Conservation (phyloP, 2,113 vertebrate species). For the Ramphastos sulfuratus region DNA sequence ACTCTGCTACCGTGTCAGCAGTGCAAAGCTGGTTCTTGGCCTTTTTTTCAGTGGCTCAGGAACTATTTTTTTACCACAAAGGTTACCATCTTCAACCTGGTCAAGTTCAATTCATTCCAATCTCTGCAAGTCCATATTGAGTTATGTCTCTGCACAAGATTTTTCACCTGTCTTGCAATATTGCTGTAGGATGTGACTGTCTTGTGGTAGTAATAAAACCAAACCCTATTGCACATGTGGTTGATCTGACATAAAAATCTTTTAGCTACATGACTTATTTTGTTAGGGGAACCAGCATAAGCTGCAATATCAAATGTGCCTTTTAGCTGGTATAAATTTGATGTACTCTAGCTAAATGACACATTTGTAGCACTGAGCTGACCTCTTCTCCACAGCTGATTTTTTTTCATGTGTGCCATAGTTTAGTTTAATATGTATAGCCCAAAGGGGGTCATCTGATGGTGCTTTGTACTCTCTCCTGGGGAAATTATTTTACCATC, state of each 20-base stretch:
- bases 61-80: background rate
- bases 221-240: background rate
- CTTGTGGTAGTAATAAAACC: background rate
- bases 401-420: slow-evolving; percentile 24
- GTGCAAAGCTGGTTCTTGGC: background rate
- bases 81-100: background rate
- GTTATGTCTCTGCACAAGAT: background rate
- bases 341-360: slow-evolving; percentile 30
- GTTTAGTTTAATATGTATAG: slow-evolving; percentile 37
- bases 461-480: background rate
- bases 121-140: background rate
- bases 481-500: slow-evolving; percentile 35
- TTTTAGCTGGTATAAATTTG: slow-evolving; percentile 33
- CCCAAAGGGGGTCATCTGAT: background rate
- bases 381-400: slow-evolving; percentile 30
- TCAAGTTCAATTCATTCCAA: background rate
- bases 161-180: slow-evolving; percentile 18
- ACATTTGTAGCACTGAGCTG: slow-evolving; percentile 4
- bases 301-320: slow-evolving; percentile 14
- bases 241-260: slow-evolving; percentile 2
- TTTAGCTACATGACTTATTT: background rate
- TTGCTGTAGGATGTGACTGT: background rate
- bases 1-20: background rate
- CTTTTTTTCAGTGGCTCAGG: background rate
- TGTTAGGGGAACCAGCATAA: background rate